phyloP scores from a whole-genome alignment of 2,888 invertebrate species.

The Hemicrepidius hirtus region DNA sequence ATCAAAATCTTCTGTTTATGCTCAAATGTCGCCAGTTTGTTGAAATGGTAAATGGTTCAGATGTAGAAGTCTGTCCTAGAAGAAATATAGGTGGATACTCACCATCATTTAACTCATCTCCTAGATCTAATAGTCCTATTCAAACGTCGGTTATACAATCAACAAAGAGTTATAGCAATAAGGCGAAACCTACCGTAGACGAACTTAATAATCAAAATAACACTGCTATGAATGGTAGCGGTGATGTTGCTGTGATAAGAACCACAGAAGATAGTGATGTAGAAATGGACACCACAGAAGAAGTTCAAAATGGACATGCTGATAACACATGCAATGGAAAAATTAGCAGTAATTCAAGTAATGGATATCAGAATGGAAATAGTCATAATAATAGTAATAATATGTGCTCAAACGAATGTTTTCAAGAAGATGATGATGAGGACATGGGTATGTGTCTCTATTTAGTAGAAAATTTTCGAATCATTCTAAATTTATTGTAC shows the following conservation, averaged over 20 bases:
- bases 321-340: conserved; percentile 61
- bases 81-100: conserved; percentile 63
- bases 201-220: conserved; percentile 70
- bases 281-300: conserved; percentile 73
- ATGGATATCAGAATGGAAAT: conserved; percentile 79
- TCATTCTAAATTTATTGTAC: background rate
- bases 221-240: conserved; percentile 71
- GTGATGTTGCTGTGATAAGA: conserved; percentile 65
- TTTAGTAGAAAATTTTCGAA: background rate
- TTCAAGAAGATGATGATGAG: conserved; percentile 81
- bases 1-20: conserved; percentile 94
- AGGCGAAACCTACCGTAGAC: conserved; percentile 59
- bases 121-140: conserved; percentile 74
- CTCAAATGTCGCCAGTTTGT: conserved; percentile 99
- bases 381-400: conserved; percentile 65
- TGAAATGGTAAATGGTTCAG: conserved; percentile 97
- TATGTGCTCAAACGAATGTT: conserved; percentile 64
- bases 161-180: conserved; percentile 75
- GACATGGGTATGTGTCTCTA: conserved; percentile 79
- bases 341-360: conserved; percentile 67
- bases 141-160: conserved; percentile 91
- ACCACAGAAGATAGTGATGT: conserved; percentile 73
- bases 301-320: conserved; percentile 70
- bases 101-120: conserved; percentile 62
- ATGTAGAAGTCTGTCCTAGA: conserved; percentile 78